phyloP scores from a whole-genome alignment of 2,113 vertebrate species.

The Rhinogobius similis region DNA sequence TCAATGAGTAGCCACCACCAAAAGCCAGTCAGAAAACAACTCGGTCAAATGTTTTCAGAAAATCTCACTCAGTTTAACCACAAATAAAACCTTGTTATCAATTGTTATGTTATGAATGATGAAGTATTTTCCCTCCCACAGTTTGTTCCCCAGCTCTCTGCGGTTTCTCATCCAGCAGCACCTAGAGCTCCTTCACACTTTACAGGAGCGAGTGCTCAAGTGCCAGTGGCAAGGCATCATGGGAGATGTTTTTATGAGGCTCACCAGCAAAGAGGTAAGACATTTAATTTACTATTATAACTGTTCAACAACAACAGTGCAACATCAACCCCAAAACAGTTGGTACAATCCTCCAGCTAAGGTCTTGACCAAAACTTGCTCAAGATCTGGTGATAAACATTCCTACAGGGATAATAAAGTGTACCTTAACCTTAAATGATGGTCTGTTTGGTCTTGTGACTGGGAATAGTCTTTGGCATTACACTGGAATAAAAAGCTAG shows the following conservation, averaged over 20 bases:
- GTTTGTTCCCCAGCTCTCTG: conserved; percentile 92
- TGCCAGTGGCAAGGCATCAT: conserved; percentile 94
- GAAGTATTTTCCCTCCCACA: conserved; percentile 40
- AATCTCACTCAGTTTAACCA: neutral
- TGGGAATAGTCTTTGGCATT: neutral
- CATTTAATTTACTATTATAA: neutral
- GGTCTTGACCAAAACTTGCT: too few relatives aligned
- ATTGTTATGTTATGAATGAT: neutral
- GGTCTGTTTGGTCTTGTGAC: conserved; percentile 17
- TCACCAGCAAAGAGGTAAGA: conserved; percentile 91
- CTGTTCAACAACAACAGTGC: too few relatives aligned
- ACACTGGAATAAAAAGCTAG: too few relatives aligned
- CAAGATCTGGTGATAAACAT: too few relatives aligned
- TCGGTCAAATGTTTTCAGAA: conserved; percentile 4
- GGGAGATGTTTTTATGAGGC: conserved; percentile 94
- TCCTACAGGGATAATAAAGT: too few relatives aligned
- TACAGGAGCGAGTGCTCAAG: conserved; percentile 92
- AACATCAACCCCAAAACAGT: too few relatives aligned
- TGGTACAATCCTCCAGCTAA: too few relatives aligned
- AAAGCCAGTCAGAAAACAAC: neutral
- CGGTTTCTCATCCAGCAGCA: conserved; percentile 96
- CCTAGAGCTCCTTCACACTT: conserved; percentile 88
- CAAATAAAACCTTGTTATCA: conserved; percentile 4
- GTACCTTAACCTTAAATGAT: neutral
- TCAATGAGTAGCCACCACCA: conserved; percentile 20